Evolutionary conservation across 2,888 invertebrate species (phyloP), one percentile per base, ranked within the genome.

Genomic region (Agrochola macilenta): DNA sequence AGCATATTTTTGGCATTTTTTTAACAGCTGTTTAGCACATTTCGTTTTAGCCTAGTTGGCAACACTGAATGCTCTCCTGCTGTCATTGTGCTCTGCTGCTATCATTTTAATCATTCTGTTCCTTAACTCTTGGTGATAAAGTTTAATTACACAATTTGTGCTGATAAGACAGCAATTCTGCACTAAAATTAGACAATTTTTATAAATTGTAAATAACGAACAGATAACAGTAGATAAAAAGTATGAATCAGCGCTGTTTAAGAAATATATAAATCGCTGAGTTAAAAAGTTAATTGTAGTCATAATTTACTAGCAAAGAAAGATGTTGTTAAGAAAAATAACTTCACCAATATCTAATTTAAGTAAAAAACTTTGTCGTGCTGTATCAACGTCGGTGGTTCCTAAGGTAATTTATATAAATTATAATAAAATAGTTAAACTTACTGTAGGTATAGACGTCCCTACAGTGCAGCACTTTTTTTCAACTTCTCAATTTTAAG

Each of bases 321-420:
- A 83, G 61, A 91, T 89, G 89, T 74, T 92, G 73, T 49, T 89
- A 71, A 91, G 75, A 74, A 89, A 83, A 74, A 69, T 86, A 58
- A 63, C 88, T 77, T 65, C 65, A 43, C 79, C 84, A 30, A 11
- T 89, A 71, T 5, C 65, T 60, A 83, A 74, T 60, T 2, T 84
- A 57, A 77, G 83, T 75, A 87, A 81, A 83, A 88, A 88, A 77
- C 43, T 83, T 76, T 80, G 46, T 76, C 76, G 81, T 74, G 84
- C 82, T 49, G 79, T 91, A 70, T 92, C 93, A n/a, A 90, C 91
- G 71, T 54, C 88, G 69, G 78, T 85, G 65, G 69, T 78, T 73
- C 88, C 88, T 39, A 92, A 92, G 90, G 92, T 93, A 88, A 82
- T 17, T 57, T 35, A 7, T 49, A 35, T 58, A 11, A 5, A 35